Percentiles rank a stretch among this genome's conserved stretches.
Conservation (phyloP, 1,140 invertebrate species). For the Drosophila seguyi region DNA sequence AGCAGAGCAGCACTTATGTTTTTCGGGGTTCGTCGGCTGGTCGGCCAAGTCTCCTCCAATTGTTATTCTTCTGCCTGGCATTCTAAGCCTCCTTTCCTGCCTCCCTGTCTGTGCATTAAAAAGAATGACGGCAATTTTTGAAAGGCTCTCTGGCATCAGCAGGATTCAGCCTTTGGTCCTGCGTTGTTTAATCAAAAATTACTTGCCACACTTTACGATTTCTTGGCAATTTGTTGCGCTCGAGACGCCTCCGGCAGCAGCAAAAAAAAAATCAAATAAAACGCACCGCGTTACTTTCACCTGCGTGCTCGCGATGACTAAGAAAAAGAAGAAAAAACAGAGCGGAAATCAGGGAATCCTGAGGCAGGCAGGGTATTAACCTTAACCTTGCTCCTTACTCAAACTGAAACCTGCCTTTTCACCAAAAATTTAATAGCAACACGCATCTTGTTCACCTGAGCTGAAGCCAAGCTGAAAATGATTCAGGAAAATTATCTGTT, state of each 20-base stretch:
- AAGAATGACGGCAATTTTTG: slow-evolving; percentile 81
- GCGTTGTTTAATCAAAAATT: slow-evolving; percentile 78
- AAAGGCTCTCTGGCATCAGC: slow-evolving; percentile 23
- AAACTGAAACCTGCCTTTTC: neutral
- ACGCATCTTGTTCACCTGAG: slow-evolving; percentile 33
- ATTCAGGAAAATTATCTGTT: slow-evolving; percentile 15
- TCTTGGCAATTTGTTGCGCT: slow-evolving; percentile 77
- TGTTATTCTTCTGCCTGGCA: slow-evolving; percentile 37
- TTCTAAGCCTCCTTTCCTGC: neutral
- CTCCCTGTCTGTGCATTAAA: slow-evolving; percentile 65
- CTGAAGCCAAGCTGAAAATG: slow-evolving; percentile 25
- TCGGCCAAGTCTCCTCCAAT: slow-evolving; percentile 46
- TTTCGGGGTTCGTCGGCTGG: slow-evolving; percentile 40
- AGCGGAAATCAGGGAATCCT: slow-evolving; percentile 34
- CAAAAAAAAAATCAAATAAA: slow-evolving; percentile 68
- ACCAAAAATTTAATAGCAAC: slow-evolving; percentile 11
- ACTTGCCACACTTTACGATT: slow-evolving; percentile 78
- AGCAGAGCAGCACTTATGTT: slow-evolving; percentile 74
- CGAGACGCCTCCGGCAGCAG: slow-evolving; percentile 14
- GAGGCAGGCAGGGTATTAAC: slow-evolving; percentile 30
- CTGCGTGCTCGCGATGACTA: slow-evolving; percentile 58
- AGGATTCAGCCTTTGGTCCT: slow-evolving; percentile 24
- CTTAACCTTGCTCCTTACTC: slow-evolving; percentile 13
- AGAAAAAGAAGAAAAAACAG: neutral
- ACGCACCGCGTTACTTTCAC: slow-evolving; percentile 65